Base-by-base conservation (phyloP, 2,888 invertebrate species). In the Schizotus pectinicornis region DNA sequence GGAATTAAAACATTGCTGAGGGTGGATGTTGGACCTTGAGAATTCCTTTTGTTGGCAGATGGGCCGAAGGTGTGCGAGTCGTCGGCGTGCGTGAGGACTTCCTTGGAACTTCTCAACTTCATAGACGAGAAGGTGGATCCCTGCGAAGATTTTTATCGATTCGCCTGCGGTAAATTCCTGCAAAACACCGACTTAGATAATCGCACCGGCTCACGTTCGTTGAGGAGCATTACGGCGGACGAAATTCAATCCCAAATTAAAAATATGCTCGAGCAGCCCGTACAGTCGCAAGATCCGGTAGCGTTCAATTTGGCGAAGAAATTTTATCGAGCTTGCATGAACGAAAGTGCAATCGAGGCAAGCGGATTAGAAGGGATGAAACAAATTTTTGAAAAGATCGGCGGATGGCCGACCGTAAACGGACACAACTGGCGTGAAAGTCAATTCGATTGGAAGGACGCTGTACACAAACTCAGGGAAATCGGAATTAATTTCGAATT, bases 101-200 rank as follows among this genome's bases (percentile, higher is more conserved):
- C 91, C 0, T 85, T 88, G 2, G 84, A 84, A 61, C 79, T 91
- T 12, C 78, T 90, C 33, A 79, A 82, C 55, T 87, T 86, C 73
- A 87, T 91, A 84, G 87, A 91, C 67, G 77, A 81, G 2, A 76
- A 78, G 6, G 84, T 86, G 14, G 86, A 89, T 63, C 91, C 91
- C 0, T 91, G 91, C 72, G 88, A 90, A 65, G 89, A 91, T 74
- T 91, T 91, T 79, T 91, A 91, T 77, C 82, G 86, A 68, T 91
- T 89, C 74, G 85, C 90, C 0, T 91, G 91, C 70, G 91, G 91
- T 7, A 84, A 84, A 7, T 91, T 90, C 77, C 78, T 89, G 45
- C 83, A 85, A 70, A 83, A 82, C 57, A 87, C 86, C 0, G 81
- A 84, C 45, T 88, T 90, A 51, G 90, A 90, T 3, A 89, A 90